Evolutionary conservation across 1,140 invertebrate species (phyloP), one percentile per base, ranked within the genome.

Genomic region (Lasioglossum baleicum): DNA sequence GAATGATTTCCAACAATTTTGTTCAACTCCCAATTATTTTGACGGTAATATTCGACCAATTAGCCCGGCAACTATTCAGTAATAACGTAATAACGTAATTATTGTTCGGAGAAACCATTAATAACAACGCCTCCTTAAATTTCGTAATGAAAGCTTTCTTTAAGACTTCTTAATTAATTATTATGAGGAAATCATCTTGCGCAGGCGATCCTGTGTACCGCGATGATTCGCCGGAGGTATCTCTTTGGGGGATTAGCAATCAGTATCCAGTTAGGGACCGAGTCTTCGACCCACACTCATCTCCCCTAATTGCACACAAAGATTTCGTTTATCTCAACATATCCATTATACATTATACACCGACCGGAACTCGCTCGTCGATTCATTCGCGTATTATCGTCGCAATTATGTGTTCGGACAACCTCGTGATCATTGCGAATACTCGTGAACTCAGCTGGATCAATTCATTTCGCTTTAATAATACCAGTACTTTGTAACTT

Each of bases 241-340:
- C 51, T 53, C 58, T 22, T 48, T n/a, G 13, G 72, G 61, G 56
- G 63, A 85, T 81, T 85, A 84, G 69, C 56, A 85, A 85, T 84
- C 82, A 77, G 69, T 56, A 40, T 73, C 78, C 82, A 84, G 83
- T 85, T 85, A 85, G 61, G 63, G 35, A 44, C 26, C 31, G 65
- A 74, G 51, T 26, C 44, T 82, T 48, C 31, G 42, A 61, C 20
- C 68, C 66, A 74, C 64, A 13, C 53, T 42, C 58, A 15, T 35
- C n/a, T 87, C 76, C 80, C 42, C 75, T 88, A 90, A 89, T 90
- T 88, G 87, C 85, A 86, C 68, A 72, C 61, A 73, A 66, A 74
- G 87, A 88, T 86, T 89, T 88, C 83, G 81, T 40, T 69, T 90
- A 89, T 87, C 88, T 87, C 82, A 86, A 89, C 80, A 79, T 85